Evolutionary conservation across 2,888 invertebrate species (phyloP), one percentile per base, ranked within the genome.

Genomic region (Pseudococcus viburni): DNA sequence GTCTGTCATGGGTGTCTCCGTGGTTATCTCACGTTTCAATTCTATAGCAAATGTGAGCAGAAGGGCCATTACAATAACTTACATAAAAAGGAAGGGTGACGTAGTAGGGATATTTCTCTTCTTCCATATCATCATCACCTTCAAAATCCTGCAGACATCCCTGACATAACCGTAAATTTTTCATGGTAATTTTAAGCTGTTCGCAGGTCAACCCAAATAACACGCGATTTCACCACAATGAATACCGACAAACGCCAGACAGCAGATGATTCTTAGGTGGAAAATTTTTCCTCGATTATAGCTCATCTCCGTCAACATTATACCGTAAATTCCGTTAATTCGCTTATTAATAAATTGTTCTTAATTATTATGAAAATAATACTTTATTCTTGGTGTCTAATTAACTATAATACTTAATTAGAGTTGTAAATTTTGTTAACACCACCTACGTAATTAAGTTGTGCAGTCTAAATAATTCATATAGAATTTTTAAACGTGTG

Each of bases 381-480:
- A 64, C 64, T 39, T 73, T 26, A 77, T 9, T 39, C 39, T 33
- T 5, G 77, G 77, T 39, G 17, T 19, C 39, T 77, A 77, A 77
- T 77, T 77, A 77, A 77, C 22, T 19, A 77, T 77, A 77, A 39
- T 77, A 77, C 33, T 77, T 77, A 73, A 42, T 42, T 42, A 77
- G 64, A 77, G 77, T 42, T 77, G 77, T 77, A 77, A 77, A 77
- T 77, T 77, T 77, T 77, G 77, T 77, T 77, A 77, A 77, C 77
- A 77, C 77, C 39, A 39, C 77, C 77, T 39, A 77, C 39, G 39
- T 77, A 39, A 39, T 77, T 77, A 77, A 77, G 39, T 77, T 77
- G 17, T 77, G 17, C 6, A 77, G 42, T 42, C 39, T 12, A 77
- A 77, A 77, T 77, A 77, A 33, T 39, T 77, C 39, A 77, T 77